Conservation (phyloP, 1,140 invertebrate genomes). For the Notospermus geniculatus region DNA sequence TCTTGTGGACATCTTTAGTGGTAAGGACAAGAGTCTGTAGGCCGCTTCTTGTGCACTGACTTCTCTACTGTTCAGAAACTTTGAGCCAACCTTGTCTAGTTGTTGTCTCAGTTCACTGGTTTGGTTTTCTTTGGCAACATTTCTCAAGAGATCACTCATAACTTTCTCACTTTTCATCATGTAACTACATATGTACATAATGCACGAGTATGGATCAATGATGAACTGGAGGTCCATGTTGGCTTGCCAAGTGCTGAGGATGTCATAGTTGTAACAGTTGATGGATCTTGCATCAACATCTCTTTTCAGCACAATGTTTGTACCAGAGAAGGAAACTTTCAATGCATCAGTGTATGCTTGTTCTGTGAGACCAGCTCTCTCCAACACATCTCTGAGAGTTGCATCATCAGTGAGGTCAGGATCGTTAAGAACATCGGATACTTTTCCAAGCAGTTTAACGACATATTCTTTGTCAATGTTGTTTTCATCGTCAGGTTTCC, state of each 20-base stretch:
- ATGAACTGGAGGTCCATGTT: constrained; percentile 9
- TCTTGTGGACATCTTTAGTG: constrained; percentile 9
- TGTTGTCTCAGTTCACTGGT: background rate
- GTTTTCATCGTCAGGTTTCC: too few relatives aligned
- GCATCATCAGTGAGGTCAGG: too few relatives aligned
- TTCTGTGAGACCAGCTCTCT: too few relatives aligned
- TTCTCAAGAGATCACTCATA: background rate
- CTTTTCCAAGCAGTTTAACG: too few relatives aligned
- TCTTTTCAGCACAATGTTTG: too few relatives aligned
- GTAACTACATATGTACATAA: background rate
- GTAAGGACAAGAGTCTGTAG: constrained; percentile 23
- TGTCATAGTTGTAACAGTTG: constrained; percentile 7
- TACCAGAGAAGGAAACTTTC: too few relatives aligned
- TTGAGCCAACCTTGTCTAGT: background rate
- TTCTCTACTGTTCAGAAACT: constrained; percentile 20
- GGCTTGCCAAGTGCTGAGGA: constrained; percentile 1
- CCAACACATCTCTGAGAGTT: too few relatives aligned
- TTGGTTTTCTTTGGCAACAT: background rate
- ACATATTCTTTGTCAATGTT: too few relatives aligned
- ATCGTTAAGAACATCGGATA: too few relatives aligned
- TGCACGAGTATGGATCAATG: background rate
- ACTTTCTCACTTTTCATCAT: constrained; percentile 4
- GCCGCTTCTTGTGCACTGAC: constrained; percentile 29
- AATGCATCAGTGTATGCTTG: too few relatives aligned
- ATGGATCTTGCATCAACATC: background rate